phyloP scores from a whole-genome alignment of 1,140 invertebrate species.

The Drosophila nikananu region DNA sequence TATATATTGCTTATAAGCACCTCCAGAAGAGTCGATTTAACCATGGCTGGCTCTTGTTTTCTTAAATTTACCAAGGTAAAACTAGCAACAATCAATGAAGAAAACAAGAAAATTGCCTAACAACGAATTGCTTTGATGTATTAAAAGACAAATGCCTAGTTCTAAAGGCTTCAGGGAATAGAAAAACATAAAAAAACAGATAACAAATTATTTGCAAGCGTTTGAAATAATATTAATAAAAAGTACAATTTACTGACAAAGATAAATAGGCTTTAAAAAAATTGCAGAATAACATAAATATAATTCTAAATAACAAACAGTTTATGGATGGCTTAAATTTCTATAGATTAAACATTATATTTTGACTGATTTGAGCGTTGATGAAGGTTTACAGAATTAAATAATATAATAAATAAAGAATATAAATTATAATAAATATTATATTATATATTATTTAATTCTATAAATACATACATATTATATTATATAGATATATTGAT shows the following conservation, averaged over 20 bases:
- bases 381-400: not conserved
- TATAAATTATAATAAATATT: too few species aligned
- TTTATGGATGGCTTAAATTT: not conserved
- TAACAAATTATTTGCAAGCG: not conserved
- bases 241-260: conserved; percentile 7
- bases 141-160: conserved; percentile 12
- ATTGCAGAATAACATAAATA: not conserved
- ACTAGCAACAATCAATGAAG: not conserved
- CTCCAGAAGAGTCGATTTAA: not conserved
- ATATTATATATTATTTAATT: not conserved
- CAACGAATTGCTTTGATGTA: conserved; percentile 4
- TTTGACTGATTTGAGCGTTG: not conserved
- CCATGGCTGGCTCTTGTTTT: not conserved
- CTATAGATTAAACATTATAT: too few species aligned
- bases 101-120: not conserved
- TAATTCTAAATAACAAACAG: not conserved
- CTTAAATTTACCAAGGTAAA: too few species aligned
- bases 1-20: not conserved
- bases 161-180: not conserved
- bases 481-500: too few species aligned
- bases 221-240: conserved; percentile 10
- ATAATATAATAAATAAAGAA: too few species aligned
- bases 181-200: not conserved
- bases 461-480: too few species aligned
- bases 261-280: conserved; percentile 11